phyloP scores from a whole-genome alignment of 2,888 invertebrate species.

The Calliphora vomitoria region DNA sequence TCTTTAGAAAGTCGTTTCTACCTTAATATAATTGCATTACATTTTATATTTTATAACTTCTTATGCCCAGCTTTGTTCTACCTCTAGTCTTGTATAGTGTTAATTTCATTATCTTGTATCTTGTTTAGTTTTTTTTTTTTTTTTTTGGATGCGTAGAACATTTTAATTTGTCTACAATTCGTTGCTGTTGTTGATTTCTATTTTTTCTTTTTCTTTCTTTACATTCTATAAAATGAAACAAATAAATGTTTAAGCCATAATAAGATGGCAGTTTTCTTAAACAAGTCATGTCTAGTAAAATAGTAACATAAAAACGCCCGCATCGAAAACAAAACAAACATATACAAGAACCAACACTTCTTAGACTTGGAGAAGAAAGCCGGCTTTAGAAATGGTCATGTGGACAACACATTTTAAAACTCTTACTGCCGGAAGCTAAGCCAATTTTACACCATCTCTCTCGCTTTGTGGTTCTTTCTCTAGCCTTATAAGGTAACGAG shows the following conservation, averaged over 20 bases:
- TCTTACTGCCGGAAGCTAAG: not conserved
- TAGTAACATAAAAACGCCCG: constrained; percentile 55
- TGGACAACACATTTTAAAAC: not conserved
- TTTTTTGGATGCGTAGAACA: constrained; percentile 63
- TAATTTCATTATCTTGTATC: constrained; percentile 67
- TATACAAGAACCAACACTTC: not conserved
- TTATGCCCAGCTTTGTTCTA: constrained; percentile 10
- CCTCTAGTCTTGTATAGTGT: constrained; percentile 28
- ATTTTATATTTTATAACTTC: not conserved
- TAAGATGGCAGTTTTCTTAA: constrained; percentile 35
- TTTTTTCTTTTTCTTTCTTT: not conserved
- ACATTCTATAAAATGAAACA: constrained; percentile 18
- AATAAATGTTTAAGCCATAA: constrained; percentile 45
- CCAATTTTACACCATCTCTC: not conserved
- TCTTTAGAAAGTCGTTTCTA: not conserved
- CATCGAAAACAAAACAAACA: constrained; percentile 34
- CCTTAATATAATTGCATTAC: not conserved
- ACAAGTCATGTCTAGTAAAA: constrained; percentile 39
- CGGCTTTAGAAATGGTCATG: constrained; percentile 21
- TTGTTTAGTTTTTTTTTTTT: constrained; percentile 13
- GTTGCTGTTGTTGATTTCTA: constrained; percentile 6
- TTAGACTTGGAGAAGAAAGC: constrained; percentile 9
- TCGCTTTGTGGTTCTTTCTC: not conserved
- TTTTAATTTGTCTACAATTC: constrained; percentile 63
- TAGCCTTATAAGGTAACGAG: not conserved